phyloP scores from a whole-genome alignment of 2,113 vertebrate species.

The Mungos mungo region DNA sequence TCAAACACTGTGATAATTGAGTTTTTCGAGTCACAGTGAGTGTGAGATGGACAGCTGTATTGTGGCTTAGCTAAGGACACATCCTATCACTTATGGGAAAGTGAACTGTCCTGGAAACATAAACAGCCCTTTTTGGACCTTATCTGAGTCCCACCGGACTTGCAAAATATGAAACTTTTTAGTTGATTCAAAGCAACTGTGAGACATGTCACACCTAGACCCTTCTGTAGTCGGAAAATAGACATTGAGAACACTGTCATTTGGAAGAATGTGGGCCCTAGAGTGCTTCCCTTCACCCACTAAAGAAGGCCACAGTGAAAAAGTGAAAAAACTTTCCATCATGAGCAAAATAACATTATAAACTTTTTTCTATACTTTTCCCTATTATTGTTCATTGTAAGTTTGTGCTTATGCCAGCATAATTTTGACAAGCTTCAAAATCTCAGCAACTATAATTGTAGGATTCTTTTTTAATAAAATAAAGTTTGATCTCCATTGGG shows the following conservation, averaged over 20 bases:
- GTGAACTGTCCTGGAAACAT: constrained; percentile 43
- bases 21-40: constrained; percentile 36
- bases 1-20: constrained; percentile 34
- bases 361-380: constrained; percentile 12
- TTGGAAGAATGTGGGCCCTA: not conserved
- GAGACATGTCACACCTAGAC: not conserved
- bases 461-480: constrained; percentile 59
- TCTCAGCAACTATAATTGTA: constrained; percentile 36
- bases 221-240: not conserved
- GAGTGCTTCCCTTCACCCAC: not conserved
- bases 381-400: constrained; percentile 32
- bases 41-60: not conserved
- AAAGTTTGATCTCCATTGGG: constrained; percentile 48
- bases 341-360: not conserved
- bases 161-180: constrained; percentile 47
- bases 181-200: constrained; percentile 37
- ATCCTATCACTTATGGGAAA: constrained; percentile 48
- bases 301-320: not conserved
- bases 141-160: constrained; percentile 18
- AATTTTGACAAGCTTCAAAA: constrained; percentile 66
- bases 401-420: constrained; percentile 47
- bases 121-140: not conserved
- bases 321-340: not conserved
- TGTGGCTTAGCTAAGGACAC: not conserved
- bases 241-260: not conserved